Conservation (phyloP, 2,113 vertebrate genomes). For the Addax nasomaculatus region DNA sequence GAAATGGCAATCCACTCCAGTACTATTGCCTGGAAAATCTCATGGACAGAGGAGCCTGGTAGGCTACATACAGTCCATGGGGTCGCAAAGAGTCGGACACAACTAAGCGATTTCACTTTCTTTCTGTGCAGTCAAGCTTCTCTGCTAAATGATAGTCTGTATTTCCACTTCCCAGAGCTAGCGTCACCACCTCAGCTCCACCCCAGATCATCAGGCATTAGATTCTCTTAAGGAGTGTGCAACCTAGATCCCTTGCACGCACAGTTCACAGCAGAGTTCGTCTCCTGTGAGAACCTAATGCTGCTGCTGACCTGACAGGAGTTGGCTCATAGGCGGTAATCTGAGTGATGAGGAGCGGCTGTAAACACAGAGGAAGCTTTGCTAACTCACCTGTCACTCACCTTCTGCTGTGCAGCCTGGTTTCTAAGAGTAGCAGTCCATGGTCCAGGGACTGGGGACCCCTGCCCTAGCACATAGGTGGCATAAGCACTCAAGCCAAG, state of each 20-base stretch:
- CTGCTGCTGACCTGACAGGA: neutral
- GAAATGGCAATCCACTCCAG: too few species aligned
- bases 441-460: neutral
- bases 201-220: neutral
- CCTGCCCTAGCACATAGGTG: neutral
- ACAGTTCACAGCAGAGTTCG: neutral
- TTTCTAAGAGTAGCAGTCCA: neutral
- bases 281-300: neutral
- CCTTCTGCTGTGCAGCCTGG: neutral
- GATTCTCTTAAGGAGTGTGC: neutral
- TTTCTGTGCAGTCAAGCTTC: neutral
- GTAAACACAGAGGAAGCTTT: neutral
- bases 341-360: neutral
- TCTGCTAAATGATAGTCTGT: neutral
- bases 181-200: neutral
- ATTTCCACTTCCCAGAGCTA: neutral
- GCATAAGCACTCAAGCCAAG: neutral
- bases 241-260: neutral
- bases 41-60: too few species aligned
- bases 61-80: too few species aligned
- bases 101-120: too few species aligned
- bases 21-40: too few species aligned
- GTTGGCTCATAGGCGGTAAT: neutral
- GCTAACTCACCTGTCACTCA: neutral
- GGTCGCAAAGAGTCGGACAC: too few species aligned